Conservation (phyloP, 2,888 invertebrate species). For the Nomada goodeniana region DNA sequence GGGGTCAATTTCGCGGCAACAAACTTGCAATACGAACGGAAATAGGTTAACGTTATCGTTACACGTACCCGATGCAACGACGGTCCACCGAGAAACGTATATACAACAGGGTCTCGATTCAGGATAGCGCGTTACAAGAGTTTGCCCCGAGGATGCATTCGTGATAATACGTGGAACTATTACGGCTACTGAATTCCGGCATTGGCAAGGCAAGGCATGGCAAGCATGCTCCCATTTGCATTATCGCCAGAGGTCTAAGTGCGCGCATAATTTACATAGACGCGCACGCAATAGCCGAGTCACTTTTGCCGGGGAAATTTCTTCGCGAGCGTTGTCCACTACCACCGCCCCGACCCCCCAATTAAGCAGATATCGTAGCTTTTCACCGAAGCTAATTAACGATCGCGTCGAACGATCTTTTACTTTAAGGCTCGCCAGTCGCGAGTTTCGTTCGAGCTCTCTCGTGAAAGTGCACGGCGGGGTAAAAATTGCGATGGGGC, state of each 20-base stretch:
- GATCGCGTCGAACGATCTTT: conserved; percentile 49
- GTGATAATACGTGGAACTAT: conserved; percentile 68
- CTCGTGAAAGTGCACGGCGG: not conserved
- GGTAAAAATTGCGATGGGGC: not conserved
- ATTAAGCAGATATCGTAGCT: conserved; percentile 60
- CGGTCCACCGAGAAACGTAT: conserved; percentile 20
- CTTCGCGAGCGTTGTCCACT: not conserved
- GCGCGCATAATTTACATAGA: conserved; percentile 77
- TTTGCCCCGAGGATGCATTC: conserved; percentile 40
- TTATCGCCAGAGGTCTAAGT: conserved; percentile 79
- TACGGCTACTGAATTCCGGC: conserved; percentile 71
- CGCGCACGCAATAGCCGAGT: conserved; percentile 39
- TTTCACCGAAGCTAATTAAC: conserved; percentile 60
- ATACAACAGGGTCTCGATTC: conserved; percentile 20
- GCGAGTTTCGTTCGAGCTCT: conserved; percentile 35
- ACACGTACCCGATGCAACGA: not conserved
- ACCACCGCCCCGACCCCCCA: conserved; percentile 30
- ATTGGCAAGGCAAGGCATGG: conserved; percentile 63
- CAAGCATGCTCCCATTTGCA: conserved; percentile 74
- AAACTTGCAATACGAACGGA: conserved; percentile 10
- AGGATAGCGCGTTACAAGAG: conserved; percentile 13
- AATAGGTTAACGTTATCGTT: conserved; percentile 33
- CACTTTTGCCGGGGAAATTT: conserved; percentile 37
- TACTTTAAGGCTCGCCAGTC: conserved; percentile 24
- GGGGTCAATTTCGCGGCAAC: not conserved